Conservation (phyloP, 1,140 invertebrate genomes). For the Melitaea cinxia region DNA sequence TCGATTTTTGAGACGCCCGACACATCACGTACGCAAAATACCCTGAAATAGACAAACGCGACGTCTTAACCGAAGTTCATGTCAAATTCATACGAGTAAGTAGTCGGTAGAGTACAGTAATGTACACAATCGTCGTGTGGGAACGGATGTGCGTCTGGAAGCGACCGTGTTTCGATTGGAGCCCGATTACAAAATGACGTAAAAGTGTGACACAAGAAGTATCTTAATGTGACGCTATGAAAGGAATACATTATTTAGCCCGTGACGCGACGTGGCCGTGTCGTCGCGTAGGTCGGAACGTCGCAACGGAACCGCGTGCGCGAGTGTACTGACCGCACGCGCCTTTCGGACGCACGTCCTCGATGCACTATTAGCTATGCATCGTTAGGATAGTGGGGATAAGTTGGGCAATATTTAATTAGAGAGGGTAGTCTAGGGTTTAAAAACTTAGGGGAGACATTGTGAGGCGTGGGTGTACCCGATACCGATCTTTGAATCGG, state of each 20-base stretch:
- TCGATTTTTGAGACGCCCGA: conserved; percentile 67
- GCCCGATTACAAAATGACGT: conserved; percentile 7
- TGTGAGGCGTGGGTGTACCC: not conserved
- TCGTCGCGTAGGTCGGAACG: conserved; percentile 49
- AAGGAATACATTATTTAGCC: conserved; percentile 23
- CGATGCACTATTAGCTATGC: conserved; percentile 63
- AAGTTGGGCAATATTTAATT: conserved; percentile 40
- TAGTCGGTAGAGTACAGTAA: not conserved
- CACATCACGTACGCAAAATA: conserved; percentile 36
- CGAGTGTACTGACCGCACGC: conserved; percentile 74
- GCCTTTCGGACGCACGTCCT: conserved; percentile 59
- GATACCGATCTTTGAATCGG: not conserved
- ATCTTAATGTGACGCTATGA: conserved; percentile 19
- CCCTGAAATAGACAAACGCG: conserved; percentile 31
- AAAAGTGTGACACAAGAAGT: conserved; percentile 23
- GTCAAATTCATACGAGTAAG: not conserved
- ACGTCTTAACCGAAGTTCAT: conserved; percentile 2
- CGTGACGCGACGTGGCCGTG: conserved; percentile 55
- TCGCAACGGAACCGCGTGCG: conserved; percentile 62
- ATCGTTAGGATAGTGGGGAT: conserved; percentile 65
- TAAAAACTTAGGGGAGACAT: not conserved
- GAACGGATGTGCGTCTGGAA: not conserved
- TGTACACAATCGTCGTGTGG: not conserved
- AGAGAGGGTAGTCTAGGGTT: conserved; percentile 31
- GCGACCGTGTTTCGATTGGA: not conserved